These are phyloP conservation scores for Rhagonycha fulva DNA, from an alignment of 2,888 invertebrate genomes.

Conservation along the genomic window DNA sequence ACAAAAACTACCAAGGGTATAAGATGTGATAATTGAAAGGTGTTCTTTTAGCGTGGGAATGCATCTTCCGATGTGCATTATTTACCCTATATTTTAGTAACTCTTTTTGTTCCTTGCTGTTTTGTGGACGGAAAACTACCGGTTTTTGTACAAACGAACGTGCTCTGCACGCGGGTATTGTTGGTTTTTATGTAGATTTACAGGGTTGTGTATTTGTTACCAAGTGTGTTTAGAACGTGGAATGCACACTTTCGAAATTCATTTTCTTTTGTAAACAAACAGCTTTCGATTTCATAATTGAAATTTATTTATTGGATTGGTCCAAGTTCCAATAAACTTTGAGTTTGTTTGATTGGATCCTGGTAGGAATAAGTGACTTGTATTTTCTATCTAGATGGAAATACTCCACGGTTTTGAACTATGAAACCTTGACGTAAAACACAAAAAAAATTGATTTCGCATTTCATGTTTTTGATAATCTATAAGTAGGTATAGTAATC, in stretches of 20 bases:
- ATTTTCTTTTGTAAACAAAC: neutral
- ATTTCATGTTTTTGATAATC: neutral
- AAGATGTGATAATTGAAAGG: slow-evolving; percentile 35
- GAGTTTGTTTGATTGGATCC: neutral
- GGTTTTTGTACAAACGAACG: slow-evolving; percentile 16
- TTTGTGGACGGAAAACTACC: slow-evolving; percentile 7
- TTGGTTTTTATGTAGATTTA: slow-evolving; percentile 27
- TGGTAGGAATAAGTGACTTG: no score
- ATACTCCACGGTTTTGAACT: neutral
- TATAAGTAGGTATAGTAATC: neutral
- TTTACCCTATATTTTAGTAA: slow-evolving; percentile 26
- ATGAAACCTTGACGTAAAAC: neutral
- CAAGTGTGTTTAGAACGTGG: slow-evolving; percentile 26
- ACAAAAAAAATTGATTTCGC: neutral
- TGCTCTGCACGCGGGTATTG: slow-evolving; percentile 31
- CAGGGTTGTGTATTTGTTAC: slow-evolving; percentile 8
- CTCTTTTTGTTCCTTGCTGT: slow-evolving; percentile 16
- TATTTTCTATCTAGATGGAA: neutral
- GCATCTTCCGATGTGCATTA: slow-evolving; percentile 21
- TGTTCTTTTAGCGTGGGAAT: slow-evolving; percentile 35
- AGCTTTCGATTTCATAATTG: neutral
- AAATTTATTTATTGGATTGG: neutral
- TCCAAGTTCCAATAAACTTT: neutral
- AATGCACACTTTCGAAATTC: slow-evolving; percentile 22
- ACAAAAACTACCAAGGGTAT: slow-evolving; percentile 29